Evolutionary conservation across 1,140 invertebrate species (phyloP).

Genomic region (Polyergus mexicanus): DNA sequence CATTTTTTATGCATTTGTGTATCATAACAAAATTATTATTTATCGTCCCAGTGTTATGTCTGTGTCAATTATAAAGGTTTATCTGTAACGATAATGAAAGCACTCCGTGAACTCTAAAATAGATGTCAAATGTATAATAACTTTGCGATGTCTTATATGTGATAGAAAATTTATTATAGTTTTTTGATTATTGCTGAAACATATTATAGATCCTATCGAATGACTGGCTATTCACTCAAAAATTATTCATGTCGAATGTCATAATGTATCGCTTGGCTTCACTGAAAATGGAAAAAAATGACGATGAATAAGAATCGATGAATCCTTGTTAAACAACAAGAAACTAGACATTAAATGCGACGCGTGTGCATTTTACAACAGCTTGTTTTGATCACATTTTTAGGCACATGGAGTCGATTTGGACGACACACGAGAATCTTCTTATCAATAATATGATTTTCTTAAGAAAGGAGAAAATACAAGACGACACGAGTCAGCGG

Average conservation of each 20-base stretch:
- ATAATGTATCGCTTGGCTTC: background rate
- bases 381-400: conserved; percentile 67
- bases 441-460: conserved; percentile 61
- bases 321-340: conserved; percentile 38
- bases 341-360: conserved; percentile 41
- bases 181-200: conserved; percentile 59
- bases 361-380: conserved; percentile 47
- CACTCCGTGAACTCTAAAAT: background rate
- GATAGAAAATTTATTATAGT: conserved; percentile 10
- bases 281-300: conserved; percentile 40
- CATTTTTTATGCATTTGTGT: no score
- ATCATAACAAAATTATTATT: conserved; percentile 23
- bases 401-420: conserved; percentile 72
- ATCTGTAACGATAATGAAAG: background rate
- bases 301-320: background rate
- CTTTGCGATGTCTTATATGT: background rate
- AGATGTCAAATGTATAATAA: conserved; percentile 25
- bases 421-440: conserved; percentile 57
- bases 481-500: conserved; percentile 38
- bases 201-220: conserved; percentile 24
- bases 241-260: conserved; percentile 41
- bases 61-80: background rate
- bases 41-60: background rate
- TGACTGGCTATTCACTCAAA: conserved; percentile 6
- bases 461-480: conserved; percentile 63